A percentile compares a stretch with the other conserved stretches of the same genome.
Evolutionary conservation across 1,140 invertebrate genomes (phyloP).

Genomic region (Capitella teleta): DNA sequence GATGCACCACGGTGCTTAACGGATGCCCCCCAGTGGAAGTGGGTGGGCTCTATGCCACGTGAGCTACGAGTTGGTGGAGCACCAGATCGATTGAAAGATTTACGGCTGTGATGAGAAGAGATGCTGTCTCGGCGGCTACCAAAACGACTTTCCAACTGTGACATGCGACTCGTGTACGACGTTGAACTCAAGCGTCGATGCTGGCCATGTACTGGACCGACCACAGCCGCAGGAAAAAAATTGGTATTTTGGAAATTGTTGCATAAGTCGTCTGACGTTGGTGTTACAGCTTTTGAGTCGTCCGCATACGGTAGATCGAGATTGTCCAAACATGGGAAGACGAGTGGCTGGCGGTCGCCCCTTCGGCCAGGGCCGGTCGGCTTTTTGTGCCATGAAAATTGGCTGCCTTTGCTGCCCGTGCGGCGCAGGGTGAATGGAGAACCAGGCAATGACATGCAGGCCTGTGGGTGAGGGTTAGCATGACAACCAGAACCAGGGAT

Average conservation of each 20-base stretch:
- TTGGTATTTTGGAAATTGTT: constrained; percentile 23
- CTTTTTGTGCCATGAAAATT: constrained; percentile 74
- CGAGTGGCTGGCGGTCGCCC: constrained; percentile 81
- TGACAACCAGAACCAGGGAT: no score
- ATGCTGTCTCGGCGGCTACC: neutral
- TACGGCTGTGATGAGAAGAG: constrained; percentile 3
- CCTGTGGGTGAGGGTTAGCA: constrained; percentile 51
- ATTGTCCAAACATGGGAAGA: constrained; percentile 85
- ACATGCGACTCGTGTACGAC: constrained; percentile 78
- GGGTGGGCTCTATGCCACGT: constrained; percentile 9
- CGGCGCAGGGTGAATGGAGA: constrained; percentile 86
- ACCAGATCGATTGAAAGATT: neutral
- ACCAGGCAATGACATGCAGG: constrained; percentile 87
- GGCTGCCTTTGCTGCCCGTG: constrained; percentile 66
- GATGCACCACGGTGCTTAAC: constrained; percentile 6
- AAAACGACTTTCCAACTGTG: constrained; percentile 51
- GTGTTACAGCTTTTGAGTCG: constrained; percentile 92
- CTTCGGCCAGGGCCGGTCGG: neutral
- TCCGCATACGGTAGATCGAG: constrained; percentile 94
- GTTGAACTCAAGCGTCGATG: constrained; percentile 80
- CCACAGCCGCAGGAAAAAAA: neutral
- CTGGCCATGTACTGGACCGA: constrained; percentile 23
- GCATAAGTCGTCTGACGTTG: constrained; percentile 80
- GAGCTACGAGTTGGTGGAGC: neutral
- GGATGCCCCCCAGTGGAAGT: constrained; percentile 11